A percentile compares a stretch with the other conserved stretches of the same genome.
Evolutionary conservation across 2,888 invertebrate genomes (phyloP).

Genomic region (Therioaphis trifolii): DNA sequence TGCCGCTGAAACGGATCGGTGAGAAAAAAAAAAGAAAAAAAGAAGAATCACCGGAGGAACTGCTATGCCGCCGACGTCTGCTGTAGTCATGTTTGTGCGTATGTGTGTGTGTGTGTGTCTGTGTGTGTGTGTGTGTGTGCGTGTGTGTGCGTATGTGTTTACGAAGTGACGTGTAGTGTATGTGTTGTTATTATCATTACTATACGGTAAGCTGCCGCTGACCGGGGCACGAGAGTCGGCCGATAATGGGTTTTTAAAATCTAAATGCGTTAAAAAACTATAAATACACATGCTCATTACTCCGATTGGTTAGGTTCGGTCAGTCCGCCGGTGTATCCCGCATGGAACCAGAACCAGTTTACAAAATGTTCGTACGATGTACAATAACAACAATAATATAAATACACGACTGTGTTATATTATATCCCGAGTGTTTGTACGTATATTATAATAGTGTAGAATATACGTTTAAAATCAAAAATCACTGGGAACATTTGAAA

Average conservation of each 20-base stretch:
- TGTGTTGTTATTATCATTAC: too few relatives aligned
- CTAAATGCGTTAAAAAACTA: background rate
- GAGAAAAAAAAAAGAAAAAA: background rate
- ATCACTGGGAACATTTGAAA: conserved; percentile 27
- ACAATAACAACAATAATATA: background rate
- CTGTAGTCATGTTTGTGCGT: too few relatives aligned
- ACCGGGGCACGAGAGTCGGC: background rate
- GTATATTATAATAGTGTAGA: too few relatives aligned
- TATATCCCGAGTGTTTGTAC: too few relatives aligned
- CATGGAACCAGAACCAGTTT: conserved; percentile 3
- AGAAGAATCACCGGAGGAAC: background rate
- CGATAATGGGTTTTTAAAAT: conserved; percentile 25
- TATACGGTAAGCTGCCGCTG: background rate
- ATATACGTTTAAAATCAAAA: conserved; percentile 1
- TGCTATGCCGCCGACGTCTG: background rate
- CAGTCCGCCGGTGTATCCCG: background rate
- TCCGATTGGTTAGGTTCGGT: background rate
- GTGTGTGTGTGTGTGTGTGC: too few relatives aligned
- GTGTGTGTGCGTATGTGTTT: too few relatives aligned
- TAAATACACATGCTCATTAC: background rate
- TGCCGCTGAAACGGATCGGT: background rate
- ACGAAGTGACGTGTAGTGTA: too few relatives aligned
- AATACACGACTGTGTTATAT: too few relatives aligned
- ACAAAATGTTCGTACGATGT: background rate
- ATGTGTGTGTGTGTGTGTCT: too few relatives aligned